Base-by-base conservation (phyloP, 2,797 vertebrate species). In the Myiotriccus ornatus region DNA sequence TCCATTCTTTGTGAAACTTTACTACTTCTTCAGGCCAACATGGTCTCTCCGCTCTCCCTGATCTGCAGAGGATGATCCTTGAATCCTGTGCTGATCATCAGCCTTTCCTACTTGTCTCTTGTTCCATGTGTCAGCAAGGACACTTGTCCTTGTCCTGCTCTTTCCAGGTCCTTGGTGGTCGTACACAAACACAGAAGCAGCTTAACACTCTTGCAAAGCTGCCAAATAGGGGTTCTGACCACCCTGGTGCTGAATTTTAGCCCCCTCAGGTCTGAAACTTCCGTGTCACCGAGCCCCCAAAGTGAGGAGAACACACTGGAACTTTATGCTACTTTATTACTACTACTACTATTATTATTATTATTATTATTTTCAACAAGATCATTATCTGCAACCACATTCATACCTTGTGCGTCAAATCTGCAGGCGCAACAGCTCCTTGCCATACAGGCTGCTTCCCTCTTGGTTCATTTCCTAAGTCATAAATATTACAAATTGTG, bases 401-500 rank as follows among this genome's bases (percentile, higher is more conserved):
- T 71, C 12, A 7, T 90, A 55, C 14, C 19, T 78, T 25, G 34
- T 76, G 73, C 85, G 84, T 69, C 79, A 46, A 65, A 68, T 88
- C 68, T 79, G 67, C 52, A 81, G 49, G 35, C 44, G 55, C 34
- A 86, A 41, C n/a, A 46, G 23, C 27, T 94, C 53, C 43, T 59
- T 43, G 14, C 74, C 43, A 12, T 55, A 46, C 32, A 80, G 68
- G 60, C 70, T 0, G 1, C 44, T 80, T 92, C 24, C 22, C 43
- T 87, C 75, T 84, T 59, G 34, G 47, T 94, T 90, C 2, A 2
- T 59, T 91, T 94, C 75, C 84, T 83, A 73, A 94, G 73, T 82
- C 77, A 79, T 79, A 91, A 94, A 64, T 86, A 69, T 56, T 39
- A 82, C 30, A 69, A 67, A 82, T 84, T 88, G 70, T 91, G 55